These are phyloP conservation scores for Zelleria hepariella DNA, from an alignment of 2,888 invertebrate species.

Conservation along the genomic window DNA sequence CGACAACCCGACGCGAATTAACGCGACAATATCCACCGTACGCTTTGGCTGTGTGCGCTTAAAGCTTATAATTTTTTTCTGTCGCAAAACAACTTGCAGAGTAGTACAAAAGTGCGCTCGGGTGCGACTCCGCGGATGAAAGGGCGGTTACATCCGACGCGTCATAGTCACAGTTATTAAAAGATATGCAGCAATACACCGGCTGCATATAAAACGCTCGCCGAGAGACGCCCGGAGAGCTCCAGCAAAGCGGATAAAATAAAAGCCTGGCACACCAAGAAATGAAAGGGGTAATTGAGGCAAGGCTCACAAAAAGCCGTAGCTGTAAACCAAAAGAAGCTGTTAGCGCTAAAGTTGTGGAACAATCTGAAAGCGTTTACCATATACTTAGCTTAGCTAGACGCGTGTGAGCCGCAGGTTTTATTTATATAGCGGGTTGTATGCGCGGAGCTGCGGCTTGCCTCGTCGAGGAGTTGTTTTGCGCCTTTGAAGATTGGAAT, in stretches of 20 bases:
- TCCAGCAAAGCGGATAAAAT: constrained; percentile 41
- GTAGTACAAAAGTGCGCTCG: constrained; percentile 5
- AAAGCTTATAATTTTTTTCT: constrained; percentile 31
- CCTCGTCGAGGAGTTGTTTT: neutral
- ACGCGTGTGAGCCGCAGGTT: constrained; percentile 4
- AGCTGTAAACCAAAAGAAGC: constrained; percentile 53
- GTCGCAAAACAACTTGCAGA: constrained; percentile 7
- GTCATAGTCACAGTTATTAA: constrained; percentile 41
- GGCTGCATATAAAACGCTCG: constrained; percentile 37
- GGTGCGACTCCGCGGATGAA: constrained; percentile 26
- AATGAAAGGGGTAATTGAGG: constrained; percentile 58
- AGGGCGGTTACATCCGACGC: constrained; percentile 27
- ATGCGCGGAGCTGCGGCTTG: neutral
- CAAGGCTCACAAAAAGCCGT: constrained; percentile 42
- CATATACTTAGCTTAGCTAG: constrained; percentile 17
- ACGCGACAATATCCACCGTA: constrained; percentile 38
- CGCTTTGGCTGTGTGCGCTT: constrained; percentile 15
- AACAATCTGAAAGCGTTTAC: constrained; percentile 34
- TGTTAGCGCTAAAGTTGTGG: constrained; percentile 41
- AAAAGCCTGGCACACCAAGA: constrained; percentile 46
- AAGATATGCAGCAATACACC: constrained; percentile 35
- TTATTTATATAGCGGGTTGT: constrained; percentile 5
- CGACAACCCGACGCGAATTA: constrained; percentile 34
- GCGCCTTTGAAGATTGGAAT: neutral
- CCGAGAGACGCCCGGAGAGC: constrained; percentile 18